Base-by-base conservation (phyloP, 37 sponge, comb jelly and placozoan species). In the Haliclona indistincta region DNA sequence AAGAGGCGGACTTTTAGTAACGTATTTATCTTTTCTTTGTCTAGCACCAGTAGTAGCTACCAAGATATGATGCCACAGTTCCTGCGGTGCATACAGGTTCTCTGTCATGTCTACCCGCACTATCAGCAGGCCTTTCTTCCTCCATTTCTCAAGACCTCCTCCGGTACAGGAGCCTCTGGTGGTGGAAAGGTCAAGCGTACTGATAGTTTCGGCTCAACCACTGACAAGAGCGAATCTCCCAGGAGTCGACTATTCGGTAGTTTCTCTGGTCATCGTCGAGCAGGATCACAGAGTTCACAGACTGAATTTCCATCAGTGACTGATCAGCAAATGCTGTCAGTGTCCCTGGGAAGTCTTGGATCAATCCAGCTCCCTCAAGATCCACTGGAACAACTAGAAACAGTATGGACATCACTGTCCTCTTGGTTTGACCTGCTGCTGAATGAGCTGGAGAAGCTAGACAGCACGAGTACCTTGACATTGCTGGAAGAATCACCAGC, bases 351-450 rank as follows among this genome's bases (percentile, higher is more conserved):
- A n/a, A n/a, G n/a, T 52, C 26, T 1, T 32, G 22, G 43, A 8
- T 35, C 35, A 25, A 25, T 20, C 22, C 6, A 20, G 13, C n/a
- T 34, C 29, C 43, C 67, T 66, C 13, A 36, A 17, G 63, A 66
- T 70, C 73, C 81, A 0, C 66, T 93, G n/a, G 43, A 74, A 23
- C 42, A 43, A 43, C 74, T 94, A 45, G 91, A 94, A 45, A 45
- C 80, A 19, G 77, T 94, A 43, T 94, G 95, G 95, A 44, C 32
- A 34, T 75, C 85, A 2, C 65, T 94, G 54, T 73, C 70, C 63
- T 76, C 78, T 19, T 94, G 95, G 95, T 94, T 87, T 67, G 82
- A 86, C 61, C 73, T 94, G 51, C 76, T 94, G 26, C n/a, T 36
- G 28, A 66, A 65, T 4, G 95, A 94, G 60, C 51, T 94, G 23